These are phyloP conservation scores for Aulostomus chinensis DNA, from an alignment of 2,797 vertebrate species.

Conservation along the genomic window DNA sequence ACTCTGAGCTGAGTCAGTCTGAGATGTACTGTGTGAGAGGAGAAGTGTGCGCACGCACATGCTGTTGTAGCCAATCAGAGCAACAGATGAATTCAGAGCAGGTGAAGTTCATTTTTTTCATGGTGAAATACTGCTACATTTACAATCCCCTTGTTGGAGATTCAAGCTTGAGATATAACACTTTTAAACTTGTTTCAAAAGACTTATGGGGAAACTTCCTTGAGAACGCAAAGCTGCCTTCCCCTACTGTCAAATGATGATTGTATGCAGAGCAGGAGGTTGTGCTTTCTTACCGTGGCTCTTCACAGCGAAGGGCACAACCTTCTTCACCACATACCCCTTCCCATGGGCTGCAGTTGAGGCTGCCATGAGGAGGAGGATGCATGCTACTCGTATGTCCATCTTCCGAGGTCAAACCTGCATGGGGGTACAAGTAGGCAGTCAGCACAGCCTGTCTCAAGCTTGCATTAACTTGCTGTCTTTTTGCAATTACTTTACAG, in stretches of 20 bases:
- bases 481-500: too few relatives aligned
- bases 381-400: constrained; percentile 83
- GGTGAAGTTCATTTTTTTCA: constrained; percentile 54
- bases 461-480: too few relatives aligned
- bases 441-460: constrained; percentile 22
- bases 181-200: not conserved
- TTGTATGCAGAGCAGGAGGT: not conserved
- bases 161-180: constrained; percentile 14
- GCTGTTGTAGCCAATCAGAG: constrained; percentile 64
- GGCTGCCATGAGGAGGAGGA: constrained; percentile 83
- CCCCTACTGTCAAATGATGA: not conserved
- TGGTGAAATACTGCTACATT: constrained; percentile 34
- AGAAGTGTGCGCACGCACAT: constrained; percentile 14
- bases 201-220: not conserved
- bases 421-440: constrained; percentile 11
- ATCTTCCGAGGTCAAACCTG: constrained; percentile 85
- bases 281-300: constrained; percentile 86
- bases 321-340: constrained; percentile 88
- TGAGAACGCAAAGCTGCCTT: too few relatives aligned
- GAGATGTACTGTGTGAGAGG: constrained; percentile 40
- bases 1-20: not conserved
- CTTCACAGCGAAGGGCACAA: constrained; percentile 88
- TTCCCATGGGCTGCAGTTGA: constrained; percentile 85
- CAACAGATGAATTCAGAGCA: not conserved
- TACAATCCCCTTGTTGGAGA: not conserved